These are phyloP conservation scores for Nycteola revayana DNA, from an alignment of 2,888 invertebrate genomes.

Conservation along the genomic window DNA sequence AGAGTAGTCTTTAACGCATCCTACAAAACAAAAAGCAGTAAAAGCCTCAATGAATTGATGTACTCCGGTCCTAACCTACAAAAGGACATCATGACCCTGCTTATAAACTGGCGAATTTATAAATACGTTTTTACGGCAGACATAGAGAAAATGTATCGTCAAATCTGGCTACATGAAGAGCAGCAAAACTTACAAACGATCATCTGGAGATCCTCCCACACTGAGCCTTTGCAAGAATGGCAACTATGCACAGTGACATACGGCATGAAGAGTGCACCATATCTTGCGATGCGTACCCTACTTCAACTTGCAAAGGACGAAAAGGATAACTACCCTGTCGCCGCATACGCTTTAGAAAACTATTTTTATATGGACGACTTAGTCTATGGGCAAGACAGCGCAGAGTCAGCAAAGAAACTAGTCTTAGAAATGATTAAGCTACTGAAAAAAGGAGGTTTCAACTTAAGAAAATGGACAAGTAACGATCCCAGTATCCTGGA, in stretches of 20 bases:
- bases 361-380: conserved; percentile 6
- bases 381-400: not conserved
- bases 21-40: conserved; percentile 4
- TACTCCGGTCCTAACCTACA: conserved; percentile 3
- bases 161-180: conserved; percentile 1
- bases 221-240: conserved; percentile 9
- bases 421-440: not conserved
- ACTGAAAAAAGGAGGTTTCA: conserved; percentile 7
- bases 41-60: conserved; percentile 3
- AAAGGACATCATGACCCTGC: conserved; percentile 13
- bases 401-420: not conserved
- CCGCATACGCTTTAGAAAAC: not conserved
- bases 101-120: conserved; percentile 9
- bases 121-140: conserved; percentile 2
- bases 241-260: conserved; percentile 15
- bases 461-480: conserved; percentile 10
- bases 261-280: conserved; percentile 12
- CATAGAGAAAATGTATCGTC: not conserved
- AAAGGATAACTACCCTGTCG: not conserved
- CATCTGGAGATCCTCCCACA: conserved; percentile 2
- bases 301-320: conserved; percentile 10
- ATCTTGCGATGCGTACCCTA: conserved; percentile 13
- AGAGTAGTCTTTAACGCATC: conserved; percentile 19
- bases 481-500: conserved; percentile 3
- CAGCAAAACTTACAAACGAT: conserved; percentile 9